Base-by-base conservation (phyloP, 1,140 invertebrate genomes). In the Parasteatoda tepidariorum region DNA sequence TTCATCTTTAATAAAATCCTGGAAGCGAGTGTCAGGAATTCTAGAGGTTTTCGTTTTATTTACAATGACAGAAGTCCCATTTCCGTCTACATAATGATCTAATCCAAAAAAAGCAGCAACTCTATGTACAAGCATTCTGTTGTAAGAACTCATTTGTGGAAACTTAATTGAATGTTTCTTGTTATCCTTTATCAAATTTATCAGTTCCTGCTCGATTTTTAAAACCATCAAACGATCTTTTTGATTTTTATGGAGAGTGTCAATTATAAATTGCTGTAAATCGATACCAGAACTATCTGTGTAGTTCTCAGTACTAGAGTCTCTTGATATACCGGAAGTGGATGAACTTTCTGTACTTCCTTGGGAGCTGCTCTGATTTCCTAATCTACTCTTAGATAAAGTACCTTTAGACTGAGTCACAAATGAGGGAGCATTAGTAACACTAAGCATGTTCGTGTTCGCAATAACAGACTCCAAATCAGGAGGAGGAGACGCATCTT, bases 51-150 rank as follows among this genome's bases (percentile, higher is more conserved):
- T 93, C 9, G 94, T 95, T 84, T 93, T 92, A 87, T 92, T 95
- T 0, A 97, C 95, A 76, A 97, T 92, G 0, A 98, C 96, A 85
- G 93, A 93, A 85, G 93, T 93, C 67, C 95, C 95, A 38, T 93
- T 93, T 85, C 93, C 92, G 90, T 98, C 96, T 28, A 98, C 93
- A 88, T 97, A 97, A 88, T 98, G 97, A 79, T 97, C 95, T 90
- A 98, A 93, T 59, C 96, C 95, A 89, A 97, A 98, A 87, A 95
- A 96, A 55, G 95, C 95, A 2, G 96, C 95, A 55, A 96, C 94
- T 30, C 96, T 93, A 90, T 98, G 97, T 6, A 98, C 95, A 84
- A 98, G 89, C 96, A 98, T 97, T 38, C 96, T 92, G 86, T 97
- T 95, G 90, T 98, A 98, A 55, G 96, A 97, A 55, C 95, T 95